Evolutionary conservation across 1,140 invertebrate species (phyloP), one percentile per base, ranked within the genome.

Genomic region (Nasonia vitripennis): DNA sequence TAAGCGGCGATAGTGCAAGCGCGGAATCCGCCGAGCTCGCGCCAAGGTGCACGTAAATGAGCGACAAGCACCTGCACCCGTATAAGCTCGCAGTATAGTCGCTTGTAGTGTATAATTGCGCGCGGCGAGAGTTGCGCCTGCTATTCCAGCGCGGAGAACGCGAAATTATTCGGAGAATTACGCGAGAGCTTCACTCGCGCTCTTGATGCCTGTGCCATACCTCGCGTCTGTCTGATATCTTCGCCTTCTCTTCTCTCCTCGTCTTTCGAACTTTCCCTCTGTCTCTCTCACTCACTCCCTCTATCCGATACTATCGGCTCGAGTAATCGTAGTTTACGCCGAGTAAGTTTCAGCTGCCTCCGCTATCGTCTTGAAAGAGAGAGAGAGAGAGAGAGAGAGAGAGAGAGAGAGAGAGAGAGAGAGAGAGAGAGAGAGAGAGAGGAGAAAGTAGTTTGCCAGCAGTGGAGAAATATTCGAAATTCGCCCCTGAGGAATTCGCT

Each of bases 141-240:
- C 41, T 55, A 78, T 34, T 78, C 62, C 48, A 78, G 20, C 51
- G 1, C 20, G 17, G 77, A 78, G 51, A 78, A 78, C 55, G 51
- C 51, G 34, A 70, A 80, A 70, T 68, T 80, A 80, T 80, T 80
- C 62, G 78, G 77, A 68, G 78, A 80, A 80, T 80, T 45, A 70
- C 62, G 27, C 62, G n/a, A 23, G 17, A 34, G 51, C 27, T 71
- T 78, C 34, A 75, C 31, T 75, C 37, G 45, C 75, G 17, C 23
- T 31, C 73, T 74, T 78, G 48, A 62, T 62, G 78, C 62, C 31
- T 45, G 10, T 34, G 78, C 78, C 78, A 51, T 68, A 70, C 78
- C 37, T 80, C 34, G 77, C 17, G 34, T 68, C 78, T 80, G 62
- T 80, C 62, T 70, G 78, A 80, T 80, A 80, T 80, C 51, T 78